phyloP scores from a whole-genome alignment of 2,797 vertebrate genomes.

The Lacerta agilis region DNA sequence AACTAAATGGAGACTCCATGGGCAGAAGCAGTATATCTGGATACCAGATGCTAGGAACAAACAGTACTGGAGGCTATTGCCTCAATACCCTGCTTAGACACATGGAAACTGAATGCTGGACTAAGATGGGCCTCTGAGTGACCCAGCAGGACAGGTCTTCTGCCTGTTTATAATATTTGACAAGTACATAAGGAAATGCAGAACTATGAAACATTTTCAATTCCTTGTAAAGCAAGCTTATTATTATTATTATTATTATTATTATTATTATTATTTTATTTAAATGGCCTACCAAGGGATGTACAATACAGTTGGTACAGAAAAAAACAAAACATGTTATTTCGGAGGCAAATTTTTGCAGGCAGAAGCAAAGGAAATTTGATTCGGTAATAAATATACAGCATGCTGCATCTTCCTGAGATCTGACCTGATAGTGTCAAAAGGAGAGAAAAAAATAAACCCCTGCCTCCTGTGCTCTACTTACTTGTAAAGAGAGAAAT shows the following conservation, averaged over 20 bases:
- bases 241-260: not conserved
- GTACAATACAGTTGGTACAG: too few species aligned
- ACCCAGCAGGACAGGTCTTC: not conserved
- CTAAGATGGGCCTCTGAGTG: not conserved
- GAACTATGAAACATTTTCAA: conserved; percentile 45
- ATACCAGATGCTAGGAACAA: not conserved
- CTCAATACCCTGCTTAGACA: not conserved
- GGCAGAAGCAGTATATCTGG: not conserved
- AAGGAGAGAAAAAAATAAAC: conserved; percentile 18
- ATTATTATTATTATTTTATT: not conserved
- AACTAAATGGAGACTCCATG: not conserved
- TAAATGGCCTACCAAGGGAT: conserved; percentile 33
- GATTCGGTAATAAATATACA: conserved; percentile 39
- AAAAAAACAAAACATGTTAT: not conserved
- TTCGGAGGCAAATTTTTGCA: conserved; percentile 30
- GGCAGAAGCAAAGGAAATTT: conserved; percentile 47
- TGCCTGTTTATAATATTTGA: not conserved
- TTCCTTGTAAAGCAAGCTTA: conserved; percentile 39
- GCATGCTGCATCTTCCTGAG: conserved; percentile 25
- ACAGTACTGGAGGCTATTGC: not conserved
- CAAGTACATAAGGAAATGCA: not conserved
- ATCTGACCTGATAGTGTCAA: conserved; percentile 44
- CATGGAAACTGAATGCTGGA: not conserved
- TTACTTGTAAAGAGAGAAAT: conserved; percentile 50
- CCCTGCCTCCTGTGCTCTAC: conserved; percentile 29